Conservation (phyloP, 2,888 invertebrate species). For the Sarcophaga carnaria region DNA sequence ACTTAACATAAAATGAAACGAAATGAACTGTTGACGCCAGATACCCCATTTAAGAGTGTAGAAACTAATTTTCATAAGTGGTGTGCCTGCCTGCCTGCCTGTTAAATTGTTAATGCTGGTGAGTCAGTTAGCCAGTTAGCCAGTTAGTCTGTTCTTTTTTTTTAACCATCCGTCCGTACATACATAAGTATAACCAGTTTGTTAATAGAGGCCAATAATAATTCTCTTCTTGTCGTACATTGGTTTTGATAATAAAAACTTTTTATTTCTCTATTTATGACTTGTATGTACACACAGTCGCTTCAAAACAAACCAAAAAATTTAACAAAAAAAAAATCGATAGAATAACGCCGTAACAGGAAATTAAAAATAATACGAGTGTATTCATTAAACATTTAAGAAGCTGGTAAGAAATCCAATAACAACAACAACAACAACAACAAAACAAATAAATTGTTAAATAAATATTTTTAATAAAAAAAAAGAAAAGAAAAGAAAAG, state of each 20-base stretch:
- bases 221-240: background rate
- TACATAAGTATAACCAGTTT: background rate
- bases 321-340: background rate
- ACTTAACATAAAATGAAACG: background rate
- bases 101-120: background rate
- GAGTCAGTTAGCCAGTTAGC: background rate
- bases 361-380: slow-evolving; percentile 46
- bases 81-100: background rate
- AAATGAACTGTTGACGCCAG: slow-evolving; percentile 60
- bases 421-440: background rate
- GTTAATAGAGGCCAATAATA: background rate
- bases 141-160: background rate
- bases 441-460: slow-evolving; percentile 25
- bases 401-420: background rate
- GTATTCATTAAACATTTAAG: slow-evolving; percentile 33
- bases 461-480: slow-evolving; percentile 41
- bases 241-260: slow-evolving; percentile 9
- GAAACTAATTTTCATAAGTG: slow-evolving; percentile 45
- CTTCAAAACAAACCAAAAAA: background rate
- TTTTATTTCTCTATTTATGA: slow-evolving; percentile 43
- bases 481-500: background rate
- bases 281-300: slow-evolving; percentile 12
- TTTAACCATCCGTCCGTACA: slow-evolving; percentile 20
- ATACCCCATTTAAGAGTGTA: slow-evolving; percentile 50
- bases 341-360: slow-evolving; percentile 56